These are phyloP conservation scores for Gymnorhina tibicen DNA, from an alignment of 2,113 vertebrate species.

Conservation along the genomic window DNA sequence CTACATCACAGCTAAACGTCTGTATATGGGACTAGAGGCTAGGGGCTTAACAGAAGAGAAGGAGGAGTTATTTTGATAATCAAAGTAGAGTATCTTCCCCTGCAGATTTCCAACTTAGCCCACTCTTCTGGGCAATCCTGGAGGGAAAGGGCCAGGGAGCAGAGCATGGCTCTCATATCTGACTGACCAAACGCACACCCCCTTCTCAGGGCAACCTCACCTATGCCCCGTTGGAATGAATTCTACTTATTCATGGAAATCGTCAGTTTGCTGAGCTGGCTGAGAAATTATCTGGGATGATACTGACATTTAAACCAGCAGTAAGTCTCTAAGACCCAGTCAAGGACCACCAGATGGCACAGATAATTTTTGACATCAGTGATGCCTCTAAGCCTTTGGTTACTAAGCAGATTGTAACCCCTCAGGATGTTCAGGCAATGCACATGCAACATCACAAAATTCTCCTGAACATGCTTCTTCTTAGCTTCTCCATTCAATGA, in stretches of 20 bases:
- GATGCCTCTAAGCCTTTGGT: background rate
- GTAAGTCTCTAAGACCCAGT: background rate
- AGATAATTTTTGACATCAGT: background rate
- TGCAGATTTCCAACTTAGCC: background rate
- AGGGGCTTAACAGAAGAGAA: background rate
- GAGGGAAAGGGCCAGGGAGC: background rate
- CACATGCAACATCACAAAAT: background rate
- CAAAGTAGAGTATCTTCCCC: background rate
- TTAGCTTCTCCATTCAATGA: background rate
- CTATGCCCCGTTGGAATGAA: background rate
- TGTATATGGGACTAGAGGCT: background rate
- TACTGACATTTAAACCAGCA: background rate
- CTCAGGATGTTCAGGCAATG: background rate
- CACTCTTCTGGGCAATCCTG: background rate
- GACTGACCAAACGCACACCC: background rate
- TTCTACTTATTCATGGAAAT: background rate
- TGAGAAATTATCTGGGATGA: background rate
- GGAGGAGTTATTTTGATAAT: background rate
- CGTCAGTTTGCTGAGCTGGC: background rate
- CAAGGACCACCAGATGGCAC: background rate
- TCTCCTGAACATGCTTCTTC: background rate
- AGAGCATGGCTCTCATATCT: background rate
- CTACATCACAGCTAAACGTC: background rate
- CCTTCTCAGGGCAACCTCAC: background rate
- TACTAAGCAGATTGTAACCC: background rate